These are phyloP conservation scores for Machimus atricapillus DNA, from an alignment of 2,888 invertebrate species.

Conservation along the genomic window DNA sequence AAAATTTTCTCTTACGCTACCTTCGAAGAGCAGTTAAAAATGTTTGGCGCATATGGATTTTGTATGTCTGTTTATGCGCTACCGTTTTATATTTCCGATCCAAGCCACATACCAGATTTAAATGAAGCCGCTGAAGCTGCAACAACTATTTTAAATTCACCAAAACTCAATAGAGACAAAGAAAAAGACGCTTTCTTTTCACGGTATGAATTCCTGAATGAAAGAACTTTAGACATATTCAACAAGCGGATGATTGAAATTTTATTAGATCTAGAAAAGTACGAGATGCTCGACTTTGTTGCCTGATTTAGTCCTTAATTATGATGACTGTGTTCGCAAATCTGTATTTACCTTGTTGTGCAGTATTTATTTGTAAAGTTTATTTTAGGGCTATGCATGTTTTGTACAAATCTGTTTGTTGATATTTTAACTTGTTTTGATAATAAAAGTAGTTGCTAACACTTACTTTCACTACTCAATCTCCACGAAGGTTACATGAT, in stretches of 20 bases:
- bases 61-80: slow-evolving; percentile 55
- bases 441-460: background rate
- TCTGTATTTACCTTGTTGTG: background rate
- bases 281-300: slow-evolving; percentile 47
- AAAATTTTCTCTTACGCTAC: slow-evolving; percentile 52
- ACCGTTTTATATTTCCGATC: slow-evolving; percentile 55
- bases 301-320: background rate
- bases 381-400: background rate
- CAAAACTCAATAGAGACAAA: slow-evolving; percentile 40
- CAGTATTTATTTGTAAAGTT: background rate
- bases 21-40: slow-evolving; percentile 53
- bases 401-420: background rate
- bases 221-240: slow-evolving; percentile 54
- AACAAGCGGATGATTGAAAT: slow-evolving; percentile 54
- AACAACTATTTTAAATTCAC: background rate
- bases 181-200: slow-evolving; percentile 50
- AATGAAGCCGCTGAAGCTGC: slow-evolving; percentile 54
- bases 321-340: background rate
- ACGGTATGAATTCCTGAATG: slow-evolving; percentile 53
- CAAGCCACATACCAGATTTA: slow-evolving; percentile 53
- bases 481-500: no score
- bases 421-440: background rate
- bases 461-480: no score
- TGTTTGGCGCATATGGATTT: slow-evolving; percentile 54
- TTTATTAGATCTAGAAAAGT: slow-evolving; percentile 52